Evolutionary conservation across 2,888 invertebrate species (phyloP), one percentile per base, ranked within the genome.

Genomic region (Abrostola tripartita): DNA sequence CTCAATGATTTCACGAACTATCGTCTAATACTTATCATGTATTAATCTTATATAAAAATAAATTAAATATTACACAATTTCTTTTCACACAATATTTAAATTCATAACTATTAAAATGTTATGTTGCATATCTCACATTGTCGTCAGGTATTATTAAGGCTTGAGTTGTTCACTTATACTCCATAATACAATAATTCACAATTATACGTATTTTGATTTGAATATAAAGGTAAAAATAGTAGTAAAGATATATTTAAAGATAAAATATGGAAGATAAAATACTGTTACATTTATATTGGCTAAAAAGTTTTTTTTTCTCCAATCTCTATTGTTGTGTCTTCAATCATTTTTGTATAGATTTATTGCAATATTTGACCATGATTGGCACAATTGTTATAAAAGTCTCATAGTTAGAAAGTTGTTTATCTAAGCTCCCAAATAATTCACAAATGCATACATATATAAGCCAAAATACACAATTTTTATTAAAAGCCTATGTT

Each of bases 41-140:
- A 53, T 61, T 79, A 70, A 58, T 63, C 62, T 71, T 79, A 71
- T 81, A 79, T 57, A 81, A 81, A 81, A 80, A 81, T 79, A 80
- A 80, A 74, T 79, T 55, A 81, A 65, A 9, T 74, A 56, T 52
- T 81, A 79, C 66, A 59, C 59, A 64, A 67, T 53, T 61, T 62
- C 40, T 54, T 63, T 61, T 41, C 52, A 67, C 60, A 61, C 55
- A 64, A 56, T 61, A 47, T 62, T 68, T 38, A 68, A 65, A 67
- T 70, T 64, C 59, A 60, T 61, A 54, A 47, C 12, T 52, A 44
- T 53, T 54, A 40, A 56, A 51, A 57, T 38, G 42, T 41, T 0
- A 37, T 59, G 36, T 58, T 37, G 50, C 40, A 50, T 24, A 49
- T 49, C 53, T 51, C 9, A 54, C 59, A 50, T 65, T 59, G 47